These are phyloP conservation scores for Acrobasis suavella DNA, from an alignment of 2,888 invertebrate species.

Conservation along the genomic window DNA sequence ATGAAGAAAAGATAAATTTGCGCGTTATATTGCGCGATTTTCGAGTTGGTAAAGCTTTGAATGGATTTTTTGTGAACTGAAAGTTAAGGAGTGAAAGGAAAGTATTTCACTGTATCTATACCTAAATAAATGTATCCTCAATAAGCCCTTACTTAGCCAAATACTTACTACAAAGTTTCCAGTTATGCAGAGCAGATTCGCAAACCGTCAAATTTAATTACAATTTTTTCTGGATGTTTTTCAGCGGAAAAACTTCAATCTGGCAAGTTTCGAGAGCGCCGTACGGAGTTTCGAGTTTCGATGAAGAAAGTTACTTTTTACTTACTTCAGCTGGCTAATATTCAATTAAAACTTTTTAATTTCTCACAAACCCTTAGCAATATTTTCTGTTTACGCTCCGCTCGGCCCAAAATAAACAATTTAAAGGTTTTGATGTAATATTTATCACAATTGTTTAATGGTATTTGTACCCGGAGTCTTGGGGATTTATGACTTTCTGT, in stretches of 20 bases:
- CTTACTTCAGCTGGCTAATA: conserved; percentile 68
- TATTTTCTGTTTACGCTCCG: conserved; percentile 63
- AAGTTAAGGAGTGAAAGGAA: too few relatives aligned
- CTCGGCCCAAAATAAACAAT: conserved; percentile 52
- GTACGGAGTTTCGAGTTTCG: conserved; percentile 38
- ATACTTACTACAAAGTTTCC: background rate
- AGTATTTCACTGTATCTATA: too few relatives aligned
- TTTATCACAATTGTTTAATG: conserved; percentile 34
- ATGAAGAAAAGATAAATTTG: too few relatives aligned
- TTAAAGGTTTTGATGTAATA: conserved; percentile 37
- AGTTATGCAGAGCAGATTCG: conserved; percentile 26
- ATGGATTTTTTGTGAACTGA: too few relatives aligned
- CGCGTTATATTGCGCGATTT: too few relatives aligned
- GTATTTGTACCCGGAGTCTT: conserved; percentile 25
- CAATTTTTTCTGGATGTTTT: conserved; percentile 45
- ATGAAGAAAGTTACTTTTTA: conserved; percentile 53
- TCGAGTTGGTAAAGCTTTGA: too few relatives aligned
- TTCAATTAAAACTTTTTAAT: conserved; percentile 78
- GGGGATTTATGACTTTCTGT: background rate
- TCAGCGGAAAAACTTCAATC: conserved; percentile 50
- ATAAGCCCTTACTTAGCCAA: too few relatives aligned
- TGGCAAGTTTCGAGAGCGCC: conserved; percentile 48
- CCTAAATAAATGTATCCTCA: too few relatives aligned
- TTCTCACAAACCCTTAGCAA: conserved; percentile 59
- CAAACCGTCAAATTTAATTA: conserved; percentile 49